These are phyloP conservation scores for Cotesia glomerata DNA, from an alignment of 1,140 invertebrate species.

Conservation along the genomic window DNA sequence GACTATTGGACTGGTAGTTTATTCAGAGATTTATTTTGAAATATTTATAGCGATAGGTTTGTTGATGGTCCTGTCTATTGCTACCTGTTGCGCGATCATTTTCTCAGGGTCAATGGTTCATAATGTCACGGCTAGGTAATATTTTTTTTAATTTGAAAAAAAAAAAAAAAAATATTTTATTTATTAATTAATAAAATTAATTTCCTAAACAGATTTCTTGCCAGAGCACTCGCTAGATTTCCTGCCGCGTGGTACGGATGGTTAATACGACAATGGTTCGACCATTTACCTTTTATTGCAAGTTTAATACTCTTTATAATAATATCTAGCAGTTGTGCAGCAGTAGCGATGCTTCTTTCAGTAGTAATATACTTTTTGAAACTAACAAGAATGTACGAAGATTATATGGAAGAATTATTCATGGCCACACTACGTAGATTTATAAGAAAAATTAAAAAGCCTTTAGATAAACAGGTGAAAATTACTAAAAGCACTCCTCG, in stretches of 20 bases:
- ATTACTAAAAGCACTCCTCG: conserved; percentile 12
- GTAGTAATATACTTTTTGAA: conserved; percentile 60
- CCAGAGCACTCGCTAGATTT: conserved; percentile 60
- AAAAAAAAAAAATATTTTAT: no score
- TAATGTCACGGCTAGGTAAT: conserved; percentile 65
- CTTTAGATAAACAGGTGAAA: conserved; percentile 21
- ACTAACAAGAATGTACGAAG: conserved; percentile 76
- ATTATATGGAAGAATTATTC: conserved; percentile 72
- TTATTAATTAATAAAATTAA: no score
- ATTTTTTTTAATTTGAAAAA: conserved; percentile 22
- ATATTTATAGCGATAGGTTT: conserved; percentile 59
- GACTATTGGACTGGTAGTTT: conserved; percentile 39
- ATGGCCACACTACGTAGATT: conserved; percentile 47
- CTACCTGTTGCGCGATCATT: conserved; percentile 61
- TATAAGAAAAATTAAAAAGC: conserved; percentile 32
- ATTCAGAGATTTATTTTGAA: conserved; percentile 46
- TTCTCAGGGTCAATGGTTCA: conserved; percentile 67
- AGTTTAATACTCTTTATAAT: conserved; percentile 60
- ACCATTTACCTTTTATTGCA: conserved; percentile 63
- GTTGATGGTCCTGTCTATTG: conserved; percentile 59
- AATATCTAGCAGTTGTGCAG: conserved; percentile 65
- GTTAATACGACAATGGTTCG: conserved; percentile 57
- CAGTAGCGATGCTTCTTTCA: conserved; percentile 60
- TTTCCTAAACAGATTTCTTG: conserved; percentile 65
- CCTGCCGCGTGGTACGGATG: conserved; percentile 65